Base-by-base conservation (phyloP, 2,113 vertebrate genomes). In the Hystrix cristata region DNA sequence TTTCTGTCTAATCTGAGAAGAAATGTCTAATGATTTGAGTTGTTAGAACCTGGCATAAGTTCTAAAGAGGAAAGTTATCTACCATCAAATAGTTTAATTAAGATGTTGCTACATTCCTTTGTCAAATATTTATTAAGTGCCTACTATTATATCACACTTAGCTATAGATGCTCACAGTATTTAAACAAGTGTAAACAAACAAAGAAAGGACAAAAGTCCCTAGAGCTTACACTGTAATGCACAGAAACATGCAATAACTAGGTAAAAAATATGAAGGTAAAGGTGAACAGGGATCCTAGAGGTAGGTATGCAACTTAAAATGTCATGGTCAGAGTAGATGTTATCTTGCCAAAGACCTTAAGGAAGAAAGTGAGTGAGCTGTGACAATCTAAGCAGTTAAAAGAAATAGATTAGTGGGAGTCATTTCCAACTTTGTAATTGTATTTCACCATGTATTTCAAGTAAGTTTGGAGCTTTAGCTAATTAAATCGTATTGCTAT, bases 401-500 rank as follows among this genome's bases (percentile, higher is more conserved):
- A 84, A 29, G 46, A 57, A 34, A 48, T 7, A 74, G 31, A 34
- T 23, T 86, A 38, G 10, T 86, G 31, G 8, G 74, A 57, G 64
- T 85, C 59, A 48, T 31, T 94, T 83, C 74, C 55, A 88, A 23
- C 25, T 79, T 31, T 60, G 16, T 78, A 25, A 81, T 46, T 67
- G n/a, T 43, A n/a, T 53, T 71, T 46, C 43, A 18, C 38, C 60
- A 43, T 23, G 8, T 23, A 85, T 78, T 95, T 95, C 91, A 90
- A 85, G 91, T 69, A 82, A 79, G 7, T 64, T 53, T 71, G 38
- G 27, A 51, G 55, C 86, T 76, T 88, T 85, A 95, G 65, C 78
- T 91, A 83, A 83, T 31, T 11, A 60, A 92, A 51, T 92, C 91
- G 7, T 94, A 48, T 82, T 85, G 90, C 89, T 53, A 64, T 88